Base-by-base conservation (phyloP, 2,888 invertebrate species). In the Drosophila algonquin region DNA sequence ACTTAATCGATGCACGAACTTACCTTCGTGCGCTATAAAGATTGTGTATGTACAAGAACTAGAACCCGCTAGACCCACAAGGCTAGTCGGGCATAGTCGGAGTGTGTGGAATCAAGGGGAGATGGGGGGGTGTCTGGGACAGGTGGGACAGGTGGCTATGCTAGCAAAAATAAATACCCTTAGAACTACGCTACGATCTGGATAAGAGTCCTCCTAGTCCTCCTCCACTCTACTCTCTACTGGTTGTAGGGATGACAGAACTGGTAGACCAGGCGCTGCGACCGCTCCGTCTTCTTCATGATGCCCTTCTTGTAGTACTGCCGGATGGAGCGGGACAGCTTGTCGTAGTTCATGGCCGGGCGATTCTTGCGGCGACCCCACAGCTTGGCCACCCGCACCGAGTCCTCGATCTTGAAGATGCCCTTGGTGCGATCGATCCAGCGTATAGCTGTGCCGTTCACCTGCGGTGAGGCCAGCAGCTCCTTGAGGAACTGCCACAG, bases 291-390 rank as follows among this genome's bases (percentile, higher is more conserved):
- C 93, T 99, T 99, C 94, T 98, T 98, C 97, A 99, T 98, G 92
- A 99, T 99, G 63, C 98, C 98, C 93, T 99, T 99, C 93, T 99
- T 99, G 94, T 99, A 99, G 93, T 99, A 99, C 92, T 99, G 99
- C 58, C 99, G 94, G 91, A 99, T 98, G 82, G 98, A 99, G 63
- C 99, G 95, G 77, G 98, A 98, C 55, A 99, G 93, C 92, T 99
- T 99, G 94, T 99, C 99, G 93, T 99, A 99, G 94, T 99, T 99
- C 99, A 99, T 99, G 32, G 98, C 98, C 0, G 99, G 98, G 10
- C 99, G 94, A 93, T 99, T 99, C 93, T 99, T 99, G 78, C 99
- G 94, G 89, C 97, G 96, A 73, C 99, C 99, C 99, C 99, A 99
- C 61, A 98, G 94, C 82, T 97, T 94, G n/a, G 99, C 99, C 59